Conservation (phyloP, 1,140 invertebrate species). For the Macrostomum lignano region DNA sequence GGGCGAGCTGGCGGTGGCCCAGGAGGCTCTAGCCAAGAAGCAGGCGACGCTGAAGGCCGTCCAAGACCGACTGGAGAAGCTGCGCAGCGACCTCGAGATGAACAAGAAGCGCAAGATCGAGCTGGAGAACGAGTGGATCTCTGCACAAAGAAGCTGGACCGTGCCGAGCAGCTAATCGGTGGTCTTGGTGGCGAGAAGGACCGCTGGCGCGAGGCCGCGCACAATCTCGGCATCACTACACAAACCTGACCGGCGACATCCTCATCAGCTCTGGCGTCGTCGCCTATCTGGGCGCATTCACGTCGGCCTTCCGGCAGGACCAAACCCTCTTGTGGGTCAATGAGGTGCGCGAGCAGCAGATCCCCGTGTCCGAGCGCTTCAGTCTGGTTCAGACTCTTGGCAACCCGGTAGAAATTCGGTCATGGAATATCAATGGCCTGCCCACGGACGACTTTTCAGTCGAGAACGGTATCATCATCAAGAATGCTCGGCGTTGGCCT, state of each 20-base stretch:
- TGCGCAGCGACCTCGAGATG: conserved; percentile 20
- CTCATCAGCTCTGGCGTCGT: conserved; percentile 25
- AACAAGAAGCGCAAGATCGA: conserved; percentile 27
- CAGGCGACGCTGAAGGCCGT: conserved; percentile 45
- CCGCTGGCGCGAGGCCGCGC: conserved; percentile 23
- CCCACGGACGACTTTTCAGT: conserved; percentile 27
- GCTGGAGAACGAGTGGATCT: conserved; percentile 24
- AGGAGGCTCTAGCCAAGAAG: conserved; percentile 64
- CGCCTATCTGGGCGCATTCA: conserved; percentile 28
- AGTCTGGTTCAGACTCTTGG: conserved; percentile 22
- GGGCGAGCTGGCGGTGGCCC: conserved; percentile 45
- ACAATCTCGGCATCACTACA: conserved; percentile 18
- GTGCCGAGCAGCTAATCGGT: conserved; percentile 28
- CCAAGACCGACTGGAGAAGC: conserved; percentile 25
- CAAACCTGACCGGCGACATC: conserved; percentile 27
- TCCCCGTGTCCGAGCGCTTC: conserved; percentile 23
- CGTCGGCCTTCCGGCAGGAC: conserved; percentile 24
- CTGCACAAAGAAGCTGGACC: conserved; percentile 24
- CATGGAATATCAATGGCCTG: conserved; percentile 27
- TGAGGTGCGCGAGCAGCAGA: conserved; percentile 13
- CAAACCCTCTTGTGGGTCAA: conserved; percentile 20
- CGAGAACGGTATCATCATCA: conserved; percentile 23
- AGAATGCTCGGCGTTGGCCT: conserved; percentile 27
- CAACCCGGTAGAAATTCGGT: conserved; percentile 23
- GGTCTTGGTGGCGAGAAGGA: conserved; percentile 27